Evolutionary conservation across 2,797 vertebrate genomes (phyloP), one percentile per base, ranked within the genome.

Genomic region (Cacajao melanocephalus): DNA sequence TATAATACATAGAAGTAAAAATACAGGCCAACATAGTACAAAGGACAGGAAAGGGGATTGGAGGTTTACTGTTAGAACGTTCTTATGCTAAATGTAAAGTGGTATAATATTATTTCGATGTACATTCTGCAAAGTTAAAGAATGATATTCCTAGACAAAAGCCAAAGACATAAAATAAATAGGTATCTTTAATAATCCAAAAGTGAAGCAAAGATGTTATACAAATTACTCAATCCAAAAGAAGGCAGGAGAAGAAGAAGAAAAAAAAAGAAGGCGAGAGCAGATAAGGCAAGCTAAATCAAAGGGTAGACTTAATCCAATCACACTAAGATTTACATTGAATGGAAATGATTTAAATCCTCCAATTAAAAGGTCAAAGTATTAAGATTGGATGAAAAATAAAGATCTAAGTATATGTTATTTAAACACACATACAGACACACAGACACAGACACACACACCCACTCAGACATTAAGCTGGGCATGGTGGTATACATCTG

Each of bases 401-500:
- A 48, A 78, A 78, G 7, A 64, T 75, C 58, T 44, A 28, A 67
- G 44, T 79, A 26, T 67, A 52, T 24, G 30, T 19, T 84, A 76
- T 30, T 8, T 39, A 67, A 33, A 67, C 64, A 67, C 15, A 30
- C 58, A 28, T 10, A 33, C 13, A 3, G 0, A 55, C 52, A 55
- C 14, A 4, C 5, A 61, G 12, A 61, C 58, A 61, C 61, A n/a
- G 10, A 58, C 57, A 52, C 19, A 52, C 19, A 52, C 30, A 8
- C 57, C 28, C 11, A 61, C 58, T 30, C 64, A n/a, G 10, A 58
- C 26, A 58, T 58, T 67, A n/a, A 67, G 33, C 33, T 67, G 15
- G 64, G 64, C 0, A 0, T 67, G 33, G 33, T 67, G 33, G 15
- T 67, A n/a, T 19, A n/a, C 33, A 19, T 15, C 3, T 67, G 4